Percentiles rank a stretch among this genome's conserved stretches.
phyloP scores from a whole-genome alignment of 1,140 invertebrate genomes.

The Mya arenaria region DNA sequence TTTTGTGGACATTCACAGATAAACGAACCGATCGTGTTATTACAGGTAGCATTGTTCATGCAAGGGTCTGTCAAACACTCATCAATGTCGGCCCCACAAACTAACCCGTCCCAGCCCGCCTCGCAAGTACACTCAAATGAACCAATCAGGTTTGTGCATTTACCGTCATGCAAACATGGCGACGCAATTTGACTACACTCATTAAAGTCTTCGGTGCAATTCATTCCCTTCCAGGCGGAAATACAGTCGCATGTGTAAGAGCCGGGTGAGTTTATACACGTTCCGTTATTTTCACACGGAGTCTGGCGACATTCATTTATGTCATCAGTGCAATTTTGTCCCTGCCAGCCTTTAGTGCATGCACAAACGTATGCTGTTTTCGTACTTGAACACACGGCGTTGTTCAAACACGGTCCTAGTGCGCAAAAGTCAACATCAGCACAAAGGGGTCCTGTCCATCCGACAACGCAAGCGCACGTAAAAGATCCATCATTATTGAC shows the following conservation, averaged over 20 bases:
- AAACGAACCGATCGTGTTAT: constrained; percentile 26
- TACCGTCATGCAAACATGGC: constrained; percentile 61
- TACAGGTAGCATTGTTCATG: constrained; percentile 24
- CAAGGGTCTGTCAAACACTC: constrained; percentile 36
- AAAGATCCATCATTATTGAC: not conserved
- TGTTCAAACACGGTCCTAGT: not conserved
- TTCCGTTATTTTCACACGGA: not conserved
- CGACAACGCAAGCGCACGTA: not conserved
- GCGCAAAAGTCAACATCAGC: not conserved
- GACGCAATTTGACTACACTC: too few species aligned
- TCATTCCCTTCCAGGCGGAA: not conserved
- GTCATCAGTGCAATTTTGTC: not conserved
- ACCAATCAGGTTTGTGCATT: constrained; percentile 49
- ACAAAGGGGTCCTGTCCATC: not conserved
- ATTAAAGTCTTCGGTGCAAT: not conserved
- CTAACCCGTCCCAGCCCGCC: not conserved
- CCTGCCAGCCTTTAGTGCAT: not conserved
- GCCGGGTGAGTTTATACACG: not conserved
- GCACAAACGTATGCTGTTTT: not conserved
- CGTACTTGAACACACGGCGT: not conserved
- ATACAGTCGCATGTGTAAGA: not conserved
- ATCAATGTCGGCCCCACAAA: constrained; percentile 23
- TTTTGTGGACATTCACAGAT: constrained; percentile 86
- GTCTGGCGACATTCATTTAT: not conserved
- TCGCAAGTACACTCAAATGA: constrained; percentile 31